Evolutionary conservation across 2,797 vertebrate species (phyloP), one percentile per base, ranked within the genome.

Genomic region (Lagodon rhomboides): DNA sequence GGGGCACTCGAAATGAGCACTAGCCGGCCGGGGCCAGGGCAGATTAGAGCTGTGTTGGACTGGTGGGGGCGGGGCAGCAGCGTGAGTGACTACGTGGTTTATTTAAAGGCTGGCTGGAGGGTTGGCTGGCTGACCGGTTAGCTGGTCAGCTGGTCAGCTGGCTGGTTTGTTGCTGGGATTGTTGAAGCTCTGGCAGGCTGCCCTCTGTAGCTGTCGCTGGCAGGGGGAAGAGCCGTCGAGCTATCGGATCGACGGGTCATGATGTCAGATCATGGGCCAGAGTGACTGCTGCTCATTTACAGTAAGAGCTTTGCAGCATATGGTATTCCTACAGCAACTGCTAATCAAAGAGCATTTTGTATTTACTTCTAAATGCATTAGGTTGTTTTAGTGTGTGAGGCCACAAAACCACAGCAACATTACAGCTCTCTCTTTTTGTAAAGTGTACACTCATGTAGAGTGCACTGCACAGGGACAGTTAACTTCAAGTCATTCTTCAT

Each of bases 1-100:
- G 84, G 84, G 73, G 86, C 87, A 90, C 84, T 91, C 56, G 38
- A 92, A 94, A 88, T 90, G 93, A 92, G 87, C 89, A 80, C 53
- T 73, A 77, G 82, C 79, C 46, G 87, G 76, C 75, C 67, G 22
- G 1, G 20, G 73, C 78, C 75, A 74, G 78, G 74, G 50, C 84
- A 90, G 94, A 94, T 94, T 92, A 94, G 77, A 76, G 56, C 23
- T 65, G 76, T 44, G 74, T 38, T 73, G 80, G 81, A 44, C 22
- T 54, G 72, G 62, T 56, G 76, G 69, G 80, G 79, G 80, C 41
- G 27, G 80, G 68, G 68, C 20, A 46, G 64, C 75, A 46, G 64
- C 75, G 54, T 76, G 62, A 76, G 77, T 68, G 71, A 68, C 70
- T 68, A 23, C 66, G 77, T 84, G 68, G 64, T 79, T 78, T 78